A percentile compares a stretch with the other conserved stretches of the same genome.
Evolutionary conservation across 53 echinoderm and acorn worm species (phyloP).

Genomic region (Stichopus horrens): DNA sequence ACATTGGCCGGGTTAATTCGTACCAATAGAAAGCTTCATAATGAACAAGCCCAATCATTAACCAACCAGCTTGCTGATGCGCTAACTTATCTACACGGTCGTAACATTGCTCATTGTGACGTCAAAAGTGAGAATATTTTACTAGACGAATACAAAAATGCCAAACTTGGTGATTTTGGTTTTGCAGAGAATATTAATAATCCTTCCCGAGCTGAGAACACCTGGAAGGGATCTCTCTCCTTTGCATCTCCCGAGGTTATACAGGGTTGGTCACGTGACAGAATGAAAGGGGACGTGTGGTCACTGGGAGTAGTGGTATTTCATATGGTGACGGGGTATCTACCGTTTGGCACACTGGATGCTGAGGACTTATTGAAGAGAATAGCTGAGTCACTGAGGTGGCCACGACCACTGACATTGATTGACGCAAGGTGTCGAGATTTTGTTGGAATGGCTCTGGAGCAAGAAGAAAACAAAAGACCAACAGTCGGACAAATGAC

Average conservation of each 20-base stretch:
- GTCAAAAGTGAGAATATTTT: conserved; percentile 79
- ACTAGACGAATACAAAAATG: conserved; percentile 50
- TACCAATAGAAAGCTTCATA: conserved; percentile 38
- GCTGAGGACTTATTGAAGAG: conserved; percentile 51
- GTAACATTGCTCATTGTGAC: conserved; percentile 71
- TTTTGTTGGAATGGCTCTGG: conserved; percentile 53
- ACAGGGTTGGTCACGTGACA: conserved; percentile 34
- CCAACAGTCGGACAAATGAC: conserved; percentile 42
- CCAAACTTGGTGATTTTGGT: conserved; percentile 78
- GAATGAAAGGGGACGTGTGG: conserved; percentile 78
- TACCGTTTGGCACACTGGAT: conserved; percentile 74
- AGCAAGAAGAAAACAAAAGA: conserved; percentile 39
- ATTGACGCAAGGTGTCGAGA: conserved; percentile 51
- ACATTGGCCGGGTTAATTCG: conserved; percentile 59
- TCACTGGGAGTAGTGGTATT: conserved; percentile 79
- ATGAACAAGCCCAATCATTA: conserved; percentile 54
- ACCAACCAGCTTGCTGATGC: conserved; percentile 60
- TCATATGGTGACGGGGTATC: conserved; percentile 70
- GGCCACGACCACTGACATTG: conserved; percentile 75
- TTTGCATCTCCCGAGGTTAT: conserved; percentile 79
- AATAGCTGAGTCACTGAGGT: conserved; percentile 63
- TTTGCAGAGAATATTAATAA: conserved; percentile 52
- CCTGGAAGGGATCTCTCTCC: conserved; percentile 63
- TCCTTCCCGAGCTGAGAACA: not conserved
- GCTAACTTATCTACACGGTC: conserved; percentile 74